Percentiles rank a stretch among this genome's conserved stretches.
Conservation (phyloP, 1,140 invertebrate genomes). For the Rhopalosiphum padi region DNA sequence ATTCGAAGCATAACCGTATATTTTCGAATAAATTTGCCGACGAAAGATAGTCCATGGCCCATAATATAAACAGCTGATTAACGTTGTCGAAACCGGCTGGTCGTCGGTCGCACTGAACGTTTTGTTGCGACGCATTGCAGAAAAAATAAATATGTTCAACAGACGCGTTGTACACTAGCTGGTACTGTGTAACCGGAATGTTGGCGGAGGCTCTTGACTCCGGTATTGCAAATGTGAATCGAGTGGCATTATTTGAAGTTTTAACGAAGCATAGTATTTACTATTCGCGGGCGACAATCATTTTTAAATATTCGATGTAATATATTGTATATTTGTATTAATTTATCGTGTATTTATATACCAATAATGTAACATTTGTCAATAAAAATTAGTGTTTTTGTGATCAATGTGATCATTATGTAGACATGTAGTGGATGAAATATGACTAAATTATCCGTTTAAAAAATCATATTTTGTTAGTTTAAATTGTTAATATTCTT, state of each 20-base stretch:
- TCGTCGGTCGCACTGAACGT: too few relatives aligned
- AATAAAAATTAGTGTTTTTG: not conserved
- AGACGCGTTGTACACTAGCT: not conserved
- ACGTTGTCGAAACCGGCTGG: not conserved
- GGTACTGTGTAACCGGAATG: not conserved
- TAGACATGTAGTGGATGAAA: not conserved
- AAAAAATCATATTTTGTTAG: not conserved
- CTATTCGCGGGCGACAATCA: not conserved
- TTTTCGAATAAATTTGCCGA: not conserved
- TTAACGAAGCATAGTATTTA: not conserved
- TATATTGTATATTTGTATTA: not conserved
- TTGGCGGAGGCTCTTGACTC: not conserved
- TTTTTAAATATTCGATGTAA: not conserved
- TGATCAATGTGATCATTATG: not conserved
- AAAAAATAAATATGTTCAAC: not conserved
- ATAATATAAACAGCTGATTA: not conserved
- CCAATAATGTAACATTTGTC: too few relatives aligned
- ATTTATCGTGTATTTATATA: not conserved
- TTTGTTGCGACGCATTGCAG: not conserved
- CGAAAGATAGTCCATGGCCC: not conserved
- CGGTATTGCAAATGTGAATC: not conserved
- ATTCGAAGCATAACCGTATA: not conserved
- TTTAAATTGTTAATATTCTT: not conserved
- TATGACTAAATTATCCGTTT: not conserved
- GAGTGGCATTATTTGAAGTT: not conserved